A percentile compares a stretch with the other conserved stretches of the same genome.
phyloP scores from a whole-genome alignment of 2,797 vertebrate species.

The Gila robusta region DNA sequence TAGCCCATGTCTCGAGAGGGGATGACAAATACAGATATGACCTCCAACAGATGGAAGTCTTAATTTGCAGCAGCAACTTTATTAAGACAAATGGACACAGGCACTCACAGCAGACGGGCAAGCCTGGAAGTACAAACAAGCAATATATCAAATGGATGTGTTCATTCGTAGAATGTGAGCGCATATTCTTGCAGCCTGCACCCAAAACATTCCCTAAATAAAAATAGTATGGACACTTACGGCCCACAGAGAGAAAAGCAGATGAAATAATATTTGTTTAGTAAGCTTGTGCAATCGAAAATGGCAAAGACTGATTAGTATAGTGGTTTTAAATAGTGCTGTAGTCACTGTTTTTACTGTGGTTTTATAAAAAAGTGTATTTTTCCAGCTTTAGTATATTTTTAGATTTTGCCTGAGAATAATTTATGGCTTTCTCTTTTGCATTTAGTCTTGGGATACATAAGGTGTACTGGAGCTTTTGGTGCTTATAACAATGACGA shows the following conservation, averaged over 20 bases:
- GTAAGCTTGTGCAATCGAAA: neutral
- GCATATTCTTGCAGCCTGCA: constrained; percentile 14
- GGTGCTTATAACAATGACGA: constrained; percentile 9
- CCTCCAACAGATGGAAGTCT: constrained; percentile 77
- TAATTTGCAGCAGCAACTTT: constrained; percentile 74
- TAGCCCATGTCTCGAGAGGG: constrained; percentile 44
- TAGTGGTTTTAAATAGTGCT: constrained; percentile 20
- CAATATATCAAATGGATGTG: constrained; percentile 40
- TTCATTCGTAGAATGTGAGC: constrained; percentile 32
- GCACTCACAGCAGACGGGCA: constrained; percentile 68
- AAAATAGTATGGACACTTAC: constrained; percentile 8
- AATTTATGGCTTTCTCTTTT: constrained; percentile 7
- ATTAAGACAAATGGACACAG: constrained; percentile 78
- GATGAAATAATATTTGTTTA: constrained; percentile 12
- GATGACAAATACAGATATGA: constrained; percentile 73
- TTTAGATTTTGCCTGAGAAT: neutral
- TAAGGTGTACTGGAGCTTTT: neutral
- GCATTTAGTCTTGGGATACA: neutral
- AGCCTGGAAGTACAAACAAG: constrained; percentile 67
- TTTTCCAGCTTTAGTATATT: constrained; percentile 1
- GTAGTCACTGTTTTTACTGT: constrained; percentile 2
- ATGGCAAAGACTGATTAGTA: constrained; percentile 25
- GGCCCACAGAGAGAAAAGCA: constrained; percentile 23
- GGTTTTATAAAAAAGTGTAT: constrained; percentile 7
- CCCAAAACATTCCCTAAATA: constrained; percentile 4